These are phyloP conservation scores for Tonatia bakeri DNA, from an alignment of 2,113 vertebrate genomes.

Conservation along the genomic window DNA sequence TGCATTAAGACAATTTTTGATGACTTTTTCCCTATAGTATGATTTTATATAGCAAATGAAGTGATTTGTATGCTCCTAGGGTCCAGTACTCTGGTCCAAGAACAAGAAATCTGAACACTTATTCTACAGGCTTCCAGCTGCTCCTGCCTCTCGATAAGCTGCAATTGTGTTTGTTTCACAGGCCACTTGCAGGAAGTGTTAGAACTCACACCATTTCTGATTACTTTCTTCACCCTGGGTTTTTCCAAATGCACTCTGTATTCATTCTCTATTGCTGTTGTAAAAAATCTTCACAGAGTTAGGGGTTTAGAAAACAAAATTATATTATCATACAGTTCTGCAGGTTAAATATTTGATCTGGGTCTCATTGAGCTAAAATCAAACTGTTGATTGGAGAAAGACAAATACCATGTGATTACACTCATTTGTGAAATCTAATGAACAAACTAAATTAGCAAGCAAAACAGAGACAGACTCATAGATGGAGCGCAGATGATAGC, in stretches of 20 bases:
- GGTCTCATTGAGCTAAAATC: background rate
- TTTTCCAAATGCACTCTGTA: background rate
- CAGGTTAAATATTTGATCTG: background rate
- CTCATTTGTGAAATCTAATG: too few species aligned
- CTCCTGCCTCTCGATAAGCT: background rate
- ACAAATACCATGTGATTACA: too few species aligned
- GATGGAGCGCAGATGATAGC: too few species aligned
- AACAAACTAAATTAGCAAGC: too few species aligned
- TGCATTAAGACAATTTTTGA: background rate
- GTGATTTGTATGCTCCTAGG: background rate
- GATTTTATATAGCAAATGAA: background rate
- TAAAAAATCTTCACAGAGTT: background rate
- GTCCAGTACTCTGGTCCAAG: background rate
- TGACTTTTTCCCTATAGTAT: background rate
- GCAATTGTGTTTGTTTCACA: background rate
- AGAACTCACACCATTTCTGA: background rate
- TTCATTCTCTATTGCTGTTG: background rate
- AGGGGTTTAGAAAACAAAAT: background rate
- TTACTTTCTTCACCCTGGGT: background rate
- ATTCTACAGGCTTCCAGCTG: background rate
- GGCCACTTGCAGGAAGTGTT: background rate
- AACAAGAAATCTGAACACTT: background rate
- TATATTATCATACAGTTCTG: background rate
- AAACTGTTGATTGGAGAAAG: background rate
- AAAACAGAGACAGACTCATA: too few species aligned